Evolutionary conservation across 2,797 vertebrate species (phyloP).

Genomic region (Perodicticus potto): DNA sequence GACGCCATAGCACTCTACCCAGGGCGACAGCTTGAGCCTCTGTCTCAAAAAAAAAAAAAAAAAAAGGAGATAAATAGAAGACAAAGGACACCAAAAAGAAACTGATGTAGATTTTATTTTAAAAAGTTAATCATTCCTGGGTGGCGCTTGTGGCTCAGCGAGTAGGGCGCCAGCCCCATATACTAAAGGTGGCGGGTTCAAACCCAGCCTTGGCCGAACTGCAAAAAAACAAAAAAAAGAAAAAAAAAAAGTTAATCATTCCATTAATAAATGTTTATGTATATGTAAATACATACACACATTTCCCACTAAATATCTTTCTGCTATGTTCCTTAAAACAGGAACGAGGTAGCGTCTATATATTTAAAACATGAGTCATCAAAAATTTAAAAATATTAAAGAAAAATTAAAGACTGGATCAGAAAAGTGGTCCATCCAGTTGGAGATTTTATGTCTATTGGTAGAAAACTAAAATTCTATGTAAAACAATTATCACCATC

Average conservation of each 20-base stretch:
- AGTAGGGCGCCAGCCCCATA: too few relatives aligned
- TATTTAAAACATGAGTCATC: conserved; percentile 10
- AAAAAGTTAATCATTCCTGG: too few relatives aligned
- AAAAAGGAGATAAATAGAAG: too few relatives aligned
- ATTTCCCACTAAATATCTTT: neutral
- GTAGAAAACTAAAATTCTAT: conserved; percentile 21
- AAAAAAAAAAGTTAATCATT: conserved; percentile 5
- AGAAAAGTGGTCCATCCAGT: conserved; percentile 10
- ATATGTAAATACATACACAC: neutral
- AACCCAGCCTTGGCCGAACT: too few relatives aligned
- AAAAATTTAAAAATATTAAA: conserved; percentile 36
- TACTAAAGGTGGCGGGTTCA: too few relatives aligned
- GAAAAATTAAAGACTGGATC: conserved; percentile 1
- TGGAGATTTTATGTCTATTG: neutral
- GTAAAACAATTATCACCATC: neutral
- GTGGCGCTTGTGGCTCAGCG: too few relatives aligned
- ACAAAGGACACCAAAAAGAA: too few relatives aligned
- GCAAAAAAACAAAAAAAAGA: neutral
- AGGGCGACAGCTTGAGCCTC: too few relatives aligned
- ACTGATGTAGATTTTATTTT: too few relatives aligned
- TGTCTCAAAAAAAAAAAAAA: too few relatives aligned
- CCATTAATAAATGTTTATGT: neutral
- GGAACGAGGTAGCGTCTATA: neutral
- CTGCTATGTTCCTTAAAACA: neutral
- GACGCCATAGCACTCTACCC: too few relatives aligned